phyloP scores from a whole-genome alignment of 2,888 invertebrate genomes.

The Lepidochitona cinerea region DNA sequence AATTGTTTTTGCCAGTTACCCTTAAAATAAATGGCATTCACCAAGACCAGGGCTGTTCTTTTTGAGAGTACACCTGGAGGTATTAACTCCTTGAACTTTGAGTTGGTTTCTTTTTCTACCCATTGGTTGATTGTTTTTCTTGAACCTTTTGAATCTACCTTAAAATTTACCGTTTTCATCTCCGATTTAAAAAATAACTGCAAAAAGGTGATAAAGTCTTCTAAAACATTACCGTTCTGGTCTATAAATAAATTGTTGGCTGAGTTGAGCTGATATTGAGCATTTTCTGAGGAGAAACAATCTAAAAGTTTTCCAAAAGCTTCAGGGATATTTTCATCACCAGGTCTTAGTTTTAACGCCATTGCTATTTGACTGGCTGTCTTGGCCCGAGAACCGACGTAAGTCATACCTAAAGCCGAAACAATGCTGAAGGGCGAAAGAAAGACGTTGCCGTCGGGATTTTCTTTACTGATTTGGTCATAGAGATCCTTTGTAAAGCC shows the following conservation, averaged over 20 bases:
- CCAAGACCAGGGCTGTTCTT: slow-evolving; percentile 68
- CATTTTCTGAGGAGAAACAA: slow-evolving; percentile 26
- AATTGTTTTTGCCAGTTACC: slow-evolving; percentile 75
- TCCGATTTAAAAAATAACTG: slow-evolving; percentile 42
- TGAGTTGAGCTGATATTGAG: slow-evolving; percentile 42
- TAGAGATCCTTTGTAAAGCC: not conserved
- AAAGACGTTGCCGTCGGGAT: slow-evolving; percentile 40
- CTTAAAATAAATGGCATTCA: slow-evolving; percentile 73
- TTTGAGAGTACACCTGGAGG: slow-evolving; percentile 70
- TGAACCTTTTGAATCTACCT: slow-evolving; percentile 62
- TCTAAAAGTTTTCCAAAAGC: slow-evolving; percentile 36
- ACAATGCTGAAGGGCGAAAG: slow-evolving; percentile 70
- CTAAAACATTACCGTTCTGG: slow-evolving; percentile 33
- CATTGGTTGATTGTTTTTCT: slow-evolving; percentile 80
- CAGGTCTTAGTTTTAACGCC: slow-evolving; percentile 32
- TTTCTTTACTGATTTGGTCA: slow-evolving; percentile 24
- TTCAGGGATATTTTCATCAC: slow-evolving; percentile 25
- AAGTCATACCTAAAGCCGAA: slow-evolving; percentile 69
- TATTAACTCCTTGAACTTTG: slow-evolving; percentile 86
- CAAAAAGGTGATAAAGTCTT: slow-evolving; percentile 43
- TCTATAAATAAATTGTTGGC: slow-evolving; percentile 59
- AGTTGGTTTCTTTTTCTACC: slow-evolving; percentile 85
- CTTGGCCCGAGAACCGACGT: slow-evolving; percentile 65
- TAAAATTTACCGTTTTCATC: slow-evolving; percentile 62
- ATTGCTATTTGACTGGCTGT: slow-evolving; percentile 62